Evolutionary conservation across 2,888 invertebrate genomes (phyloP).

Genomic region (Kryphioiulus occultus): DNA sequence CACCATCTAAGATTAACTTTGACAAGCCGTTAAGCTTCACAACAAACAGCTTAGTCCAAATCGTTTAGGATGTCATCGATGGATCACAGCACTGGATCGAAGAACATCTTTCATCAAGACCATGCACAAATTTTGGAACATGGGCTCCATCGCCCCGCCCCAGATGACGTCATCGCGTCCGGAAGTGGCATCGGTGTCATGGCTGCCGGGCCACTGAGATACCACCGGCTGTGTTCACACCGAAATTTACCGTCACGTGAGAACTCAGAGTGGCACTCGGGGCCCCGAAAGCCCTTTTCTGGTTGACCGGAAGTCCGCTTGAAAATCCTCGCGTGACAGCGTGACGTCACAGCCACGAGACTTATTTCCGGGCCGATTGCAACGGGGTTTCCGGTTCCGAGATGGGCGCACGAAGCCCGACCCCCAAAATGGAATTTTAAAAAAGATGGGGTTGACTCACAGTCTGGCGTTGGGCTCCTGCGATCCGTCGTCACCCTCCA

Average conservation of each 20-base stretch:
- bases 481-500: conserved; percentile 93
- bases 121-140: too few species aligned
- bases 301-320: neutral
- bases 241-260: conserved; percentile 67
- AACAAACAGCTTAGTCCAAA: neutral
- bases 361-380: too few species aligned
- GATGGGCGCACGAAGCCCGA: too few species aligned
- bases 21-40: too few species aligned
- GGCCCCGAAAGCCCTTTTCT: conserved; percentile 58
- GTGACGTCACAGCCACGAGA: too few species aligned
- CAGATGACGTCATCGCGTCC: neutral
- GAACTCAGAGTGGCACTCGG: conserved; percentile 99
- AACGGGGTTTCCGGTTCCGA: too few species aligned
- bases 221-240: conserved; percentile 99
- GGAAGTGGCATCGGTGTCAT: neutral
- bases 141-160: too few species aligned
- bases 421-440: too few species aligned
- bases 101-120: too few species aligned
- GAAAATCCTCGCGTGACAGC: too few species aligned
- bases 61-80: neutral
- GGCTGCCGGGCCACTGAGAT: conserved; percentile 76
- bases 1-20: too few species aligned
- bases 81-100: too few species aligned
- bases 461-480: conserved; percentile 85
- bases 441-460: conserved; percentile 62